Conservation (phyloP, 2,888 invertebrate genomes). For the Diaprepes abbreviatus region DNA sequence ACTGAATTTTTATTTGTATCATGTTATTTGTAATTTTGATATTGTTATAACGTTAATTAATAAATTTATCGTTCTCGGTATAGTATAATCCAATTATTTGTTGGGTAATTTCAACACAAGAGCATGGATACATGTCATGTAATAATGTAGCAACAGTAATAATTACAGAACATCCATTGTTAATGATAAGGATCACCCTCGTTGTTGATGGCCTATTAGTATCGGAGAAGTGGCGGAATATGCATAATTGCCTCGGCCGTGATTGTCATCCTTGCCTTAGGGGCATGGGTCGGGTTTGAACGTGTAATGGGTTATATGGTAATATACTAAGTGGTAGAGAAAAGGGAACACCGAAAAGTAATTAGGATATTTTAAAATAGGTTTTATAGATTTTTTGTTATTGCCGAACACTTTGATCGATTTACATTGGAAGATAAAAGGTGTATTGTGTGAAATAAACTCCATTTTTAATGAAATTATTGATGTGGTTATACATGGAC, state of each 20-base stretch:
- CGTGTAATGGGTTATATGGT: constrained; percentile 3
- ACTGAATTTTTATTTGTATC: no score
- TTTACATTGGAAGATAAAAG: no score
- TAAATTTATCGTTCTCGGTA: neutral
- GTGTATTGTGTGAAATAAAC: no score
- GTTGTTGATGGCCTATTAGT: constrained; percentile 44
- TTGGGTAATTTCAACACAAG: constrained; percentile 13
- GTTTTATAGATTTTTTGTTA: no score
- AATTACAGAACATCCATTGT: constrained; percentile 47
- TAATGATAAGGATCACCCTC: constrained; percentile 42
- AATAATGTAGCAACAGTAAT: constrained; percentile 44
- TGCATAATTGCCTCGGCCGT: constrained; percentile 32
- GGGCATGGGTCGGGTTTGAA: constrained; percentile 2
- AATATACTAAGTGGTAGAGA: no score
- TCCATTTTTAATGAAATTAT: no score
- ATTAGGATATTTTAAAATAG: no score
- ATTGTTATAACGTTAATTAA: neutral
- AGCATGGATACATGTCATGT: constrained; percentile 35
- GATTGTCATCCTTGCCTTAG: constrained; percentile 38
- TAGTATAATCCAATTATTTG: constrained; percentile 11
- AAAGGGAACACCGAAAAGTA: no score
- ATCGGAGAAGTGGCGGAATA: constrained; percentile 37
- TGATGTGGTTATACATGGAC: no score
- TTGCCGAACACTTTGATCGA: no score
- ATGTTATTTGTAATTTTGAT: no score